phyloP scores from a whole-genome alignment of 2,113 vertebrate species.

The Corythornis cristatus region DNA sequence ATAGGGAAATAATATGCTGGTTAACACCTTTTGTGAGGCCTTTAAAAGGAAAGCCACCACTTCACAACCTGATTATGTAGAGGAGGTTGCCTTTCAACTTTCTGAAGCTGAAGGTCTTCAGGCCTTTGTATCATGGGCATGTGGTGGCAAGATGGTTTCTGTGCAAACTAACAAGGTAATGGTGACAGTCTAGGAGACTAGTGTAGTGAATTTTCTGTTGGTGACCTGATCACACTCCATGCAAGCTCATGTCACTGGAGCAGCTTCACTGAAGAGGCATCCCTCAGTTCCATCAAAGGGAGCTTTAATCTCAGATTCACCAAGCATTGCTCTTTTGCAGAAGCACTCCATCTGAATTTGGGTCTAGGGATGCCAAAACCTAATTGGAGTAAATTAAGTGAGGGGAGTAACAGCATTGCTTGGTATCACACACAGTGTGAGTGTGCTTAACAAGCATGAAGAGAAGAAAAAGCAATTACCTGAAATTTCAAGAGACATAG shows the following conservation, averaged over 20 bases:
- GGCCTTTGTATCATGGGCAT: not conserved
- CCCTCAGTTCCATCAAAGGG: not conserved
- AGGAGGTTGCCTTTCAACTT: not conserved
- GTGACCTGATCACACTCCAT: accelerated
- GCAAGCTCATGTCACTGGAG: not conserved
- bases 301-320: not conserved
- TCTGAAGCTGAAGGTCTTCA: not conserved
- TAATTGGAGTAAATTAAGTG: not conserved
- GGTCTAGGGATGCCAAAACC: not conserved
- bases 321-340: not conserved
- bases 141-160: not conserved
- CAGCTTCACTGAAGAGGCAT: not conserved
- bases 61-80: not conserved
- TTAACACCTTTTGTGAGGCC: not conserved
- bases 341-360: not conserved
- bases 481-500: not conserved
- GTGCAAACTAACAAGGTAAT: not conserved
- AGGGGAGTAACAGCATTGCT: not conserved
- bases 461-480: conserved; percentile 3
- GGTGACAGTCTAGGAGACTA: not conserved
- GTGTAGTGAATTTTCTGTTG: not conserved
- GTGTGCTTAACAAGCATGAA: not conserved
- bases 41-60: not conserved
- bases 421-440: not conserved
- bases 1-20: not conserved